Conservation (phyloP, 2,888 invertebrate genomes). For the Achlya flavicornis region DNA sequence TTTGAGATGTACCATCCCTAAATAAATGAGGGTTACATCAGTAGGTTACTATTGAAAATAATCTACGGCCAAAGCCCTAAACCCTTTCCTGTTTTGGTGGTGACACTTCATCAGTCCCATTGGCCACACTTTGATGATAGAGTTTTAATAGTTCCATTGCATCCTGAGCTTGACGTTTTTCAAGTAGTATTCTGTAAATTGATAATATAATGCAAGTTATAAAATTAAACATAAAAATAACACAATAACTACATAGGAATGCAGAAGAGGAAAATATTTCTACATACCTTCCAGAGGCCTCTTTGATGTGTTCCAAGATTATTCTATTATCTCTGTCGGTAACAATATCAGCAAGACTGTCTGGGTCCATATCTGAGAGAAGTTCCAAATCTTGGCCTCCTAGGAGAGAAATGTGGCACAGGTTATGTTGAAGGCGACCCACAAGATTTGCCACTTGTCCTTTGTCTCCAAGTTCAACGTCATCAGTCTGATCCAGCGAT, state of each 20-base stretch:
- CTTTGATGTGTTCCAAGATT: constrained; percentile 91
- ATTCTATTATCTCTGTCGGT: constrained; percentile 88
- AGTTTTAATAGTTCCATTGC: constrained; percentile 93
- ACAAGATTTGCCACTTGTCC: constrained; percentile 88
- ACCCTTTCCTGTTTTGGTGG: constrained; percentile 77
- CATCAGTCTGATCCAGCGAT: constrained; percentile 84
- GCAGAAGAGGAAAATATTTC: constrained; percentile 11
- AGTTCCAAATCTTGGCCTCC: constrained; percentile 93
- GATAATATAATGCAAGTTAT: no score
- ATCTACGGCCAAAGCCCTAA: constrained; percentile 40
- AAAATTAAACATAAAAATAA: constrained; percentile 12
- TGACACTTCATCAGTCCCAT: constrained; percentile 78
- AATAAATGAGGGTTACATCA: constrained; percentile 69
- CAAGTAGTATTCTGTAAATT: constrained; percentile 86
- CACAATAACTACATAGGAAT: constrained; percentile 9
- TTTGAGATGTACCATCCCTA: constrained; percentile 77
- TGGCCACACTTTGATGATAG: constrained; percentile 84
- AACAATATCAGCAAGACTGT: constrained; percentile 92
- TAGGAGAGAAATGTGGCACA: constrained; percentile 92
- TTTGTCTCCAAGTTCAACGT: constrained; percentile 77
- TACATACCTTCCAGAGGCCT: constrained; percentile 89
- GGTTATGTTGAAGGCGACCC: constrained; percentile 90
- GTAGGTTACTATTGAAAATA: constrained; percentile 36
- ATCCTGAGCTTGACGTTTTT: constrained; percentile 94
- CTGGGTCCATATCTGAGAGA: constrained; percentile 95